Evolutionary conservation across 2,888 invertebrate genomes (phyloP), one percentile per base, ranked within the genome.

Genomic region (Lapara coniferarum): DNA sequence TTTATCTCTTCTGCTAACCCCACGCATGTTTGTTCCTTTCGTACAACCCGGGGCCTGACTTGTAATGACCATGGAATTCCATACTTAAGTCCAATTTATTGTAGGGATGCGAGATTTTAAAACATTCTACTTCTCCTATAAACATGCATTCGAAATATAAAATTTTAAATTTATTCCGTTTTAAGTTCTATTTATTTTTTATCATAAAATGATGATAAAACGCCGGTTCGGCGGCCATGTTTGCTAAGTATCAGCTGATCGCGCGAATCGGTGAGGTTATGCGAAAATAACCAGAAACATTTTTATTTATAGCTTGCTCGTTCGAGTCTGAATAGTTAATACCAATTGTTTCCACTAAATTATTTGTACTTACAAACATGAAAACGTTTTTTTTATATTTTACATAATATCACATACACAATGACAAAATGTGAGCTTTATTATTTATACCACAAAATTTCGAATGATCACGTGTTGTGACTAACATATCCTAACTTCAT

Each of bases 31-130:
- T 77, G 77, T 77, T 78, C 68, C 68, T 63, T 37, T 69, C 73
- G 70, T 72, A 67, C 74, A 66, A 59, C 74, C 72, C 74, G 73
- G 78, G 77, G 78, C 78, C 55, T 10, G 10, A 71, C 73, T 75
- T 76, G 77, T 78, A 82, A 82, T 85, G 77, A 77, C 75, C 75
- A 74, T 78, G 78, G 80, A 81, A 86, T 85, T 83, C 81, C 82
- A 73, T 76, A 79, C 71, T 75, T 81, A 78, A 79, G 82, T 77
- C 76, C 52, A 49, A 59, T 51, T 68, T 68, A 68, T 37, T 37
- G 37, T 37, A n/a, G 8, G 37, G 37, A 16, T 52, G 30, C 52
- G 49, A 51, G 57, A 59, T 49, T 44, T 52, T 53, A 30, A 44
- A 44, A 13, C 37, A 12, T 66, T 66, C 37, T 12, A 12, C 6